phyloP scores from a whole-genome alignment of 2,888 invertebrate genomes.

The Lagria hirta region DNA sequence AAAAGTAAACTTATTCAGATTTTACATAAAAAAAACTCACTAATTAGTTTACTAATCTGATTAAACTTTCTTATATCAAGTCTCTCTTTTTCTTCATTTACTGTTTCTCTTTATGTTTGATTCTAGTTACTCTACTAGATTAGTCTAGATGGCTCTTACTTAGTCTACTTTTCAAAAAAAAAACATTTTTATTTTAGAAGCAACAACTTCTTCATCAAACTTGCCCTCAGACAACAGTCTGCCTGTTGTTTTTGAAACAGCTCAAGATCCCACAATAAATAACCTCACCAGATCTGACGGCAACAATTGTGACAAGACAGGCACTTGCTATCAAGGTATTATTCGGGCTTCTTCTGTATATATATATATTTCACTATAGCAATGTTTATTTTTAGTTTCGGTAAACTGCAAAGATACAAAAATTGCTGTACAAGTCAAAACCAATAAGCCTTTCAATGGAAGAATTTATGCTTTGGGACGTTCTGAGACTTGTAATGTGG shows the following conservation, averaged over 20 bases:
- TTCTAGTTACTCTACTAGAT: no score
- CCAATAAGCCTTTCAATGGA: constrained; percentile 93
- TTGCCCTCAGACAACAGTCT: constrained; percentile 60
- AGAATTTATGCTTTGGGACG: constrained; percentile 91
- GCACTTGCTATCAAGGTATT: constrained; percentile 91
- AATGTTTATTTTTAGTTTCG: constrained; percentile 65
- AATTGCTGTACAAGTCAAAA: constrained; percentile 89
- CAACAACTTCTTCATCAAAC: constrained; percentile 38
- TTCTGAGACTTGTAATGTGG: constrained; percentile 93
- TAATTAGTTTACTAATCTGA: no score
- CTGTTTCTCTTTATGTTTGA: no score
- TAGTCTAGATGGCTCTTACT: no score
- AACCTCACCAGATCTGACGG: constrained; percentile 77
- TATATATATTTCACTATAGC: background rate
- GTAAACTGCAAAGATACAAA: constrained; percentile 93
- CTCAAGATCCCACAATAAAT: constrained; percentile 71
- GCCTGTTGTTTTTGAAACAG: constrained; percentile 75
- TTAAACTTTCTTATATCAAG: no score
- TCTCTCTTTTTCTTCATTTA: no score
- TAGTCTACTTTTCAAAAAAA: constrained; percentile 14
- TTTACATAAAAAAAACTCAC: background rate
- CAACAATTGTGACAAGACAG: constrained; percentile 92
- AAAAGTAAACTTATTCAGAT: background rate
- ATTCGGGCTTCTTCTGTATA: background rate
- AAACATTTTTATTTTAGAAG: constrained; percentile 29